phyloP scores from a whole-genome alignment of 1,140 invertebrate genomes.

The Drosophila pruinosa region DNA sequence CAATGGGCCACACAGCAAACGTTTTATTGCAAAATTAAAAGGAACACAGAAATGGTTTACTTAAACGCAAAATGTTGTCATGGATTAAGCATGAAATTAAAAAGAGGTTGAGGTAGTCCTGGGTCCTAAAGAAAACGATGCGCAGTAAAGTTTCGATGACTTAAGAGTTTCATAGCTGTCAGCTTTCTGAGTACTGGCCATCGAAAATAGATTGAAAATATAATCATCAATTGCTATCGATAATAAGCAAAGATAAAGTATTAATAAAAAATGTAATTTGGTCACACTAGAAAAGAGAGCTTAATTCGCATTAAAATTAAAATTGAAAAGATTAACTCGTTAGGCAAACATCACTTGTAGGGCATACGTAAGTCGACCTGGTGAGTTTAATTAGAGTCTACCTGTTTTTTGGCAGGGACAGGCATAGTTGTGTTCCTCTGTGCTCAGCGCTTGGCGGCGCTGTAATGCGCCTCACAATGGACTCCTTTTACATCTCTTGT shows the following conservation, averaged over 20 bases:
- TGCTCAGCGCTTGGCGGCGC: constrained; percentile 7
- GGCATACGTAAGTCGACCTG: not conserved
- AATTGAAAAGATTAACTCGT: too few species aligned
- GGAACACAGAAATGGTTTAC: not conserved
- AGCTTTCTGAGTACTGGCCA: too few species aligned
- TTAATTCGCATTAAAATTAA: too few species aligned
- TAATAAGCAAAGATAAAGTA: too few species aligned
- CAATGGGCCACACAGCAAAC: constrained; percentile 19
- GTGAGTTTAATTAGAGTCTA: not conserved
- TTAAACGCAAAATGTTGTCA: not conserved
- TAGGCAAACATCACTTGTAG: too few species aligned
- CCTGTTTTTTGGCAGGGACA: constrained; percentile 26
- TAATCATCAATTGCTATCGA: too few species aligned
- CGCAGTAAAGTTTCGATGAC: not conserved
- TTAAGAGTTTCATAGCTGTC: too few species aligned
- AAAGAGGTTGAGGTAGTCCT: not conserved
- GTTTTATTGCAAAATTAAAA: constrained; percentile 27
- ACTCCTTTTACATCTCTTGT: constrained; percentile 44
- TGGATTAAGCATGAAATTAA: constrained; percentile 21
- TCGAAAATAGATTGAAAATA: too few species aligned
- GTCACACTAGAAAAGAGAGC: too few species aligned
- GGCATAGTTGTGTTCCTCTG: constrained; percentile 21
- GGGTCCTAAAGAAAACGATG: not conserved
- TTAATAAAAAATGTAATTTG: too few species aligned
- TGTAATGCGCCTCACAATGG: constrained; percentile 42